Conservation (phyloP, 2,888 invertebrate genomes). For the Epistrophella euchroma region DNA sequence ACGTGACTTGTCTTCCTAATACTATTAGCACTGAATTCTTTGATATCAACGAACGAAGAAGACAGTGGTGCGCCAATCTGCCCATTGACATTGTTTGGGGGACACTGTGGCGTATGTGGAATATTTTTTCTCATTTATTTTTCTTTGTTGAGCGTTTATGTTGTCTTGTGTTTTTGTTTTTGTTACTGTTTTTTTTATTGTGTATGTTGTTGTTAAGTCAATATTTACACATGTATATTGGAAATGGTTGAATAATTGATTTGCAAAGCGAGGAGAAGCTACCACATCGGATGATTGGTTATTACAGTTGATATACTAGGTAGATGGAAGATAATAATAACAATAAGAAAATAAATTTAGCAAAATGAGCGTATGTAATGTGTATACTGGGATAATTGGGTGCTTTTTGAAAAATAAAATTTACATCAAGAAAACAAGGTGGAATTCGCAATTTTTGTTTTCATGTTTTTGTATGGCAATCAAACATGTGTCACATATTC, state of each 20-base stretch:
- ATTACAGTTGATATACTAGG: neutral
- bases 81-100: neutral
- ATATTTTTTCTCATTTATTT: constrained; percentile 4
- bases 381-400: neutral
- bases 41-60: constrained; percentile 23
- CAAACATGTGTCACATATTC: neutral
- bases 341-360: constrained; percentile 26
- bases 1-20: constrained; percentile 66
- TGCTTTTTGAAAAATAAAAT: constrained; percentile 17
- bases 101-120: constrained; percentile 49
- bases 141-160: neutral
- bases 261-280: neutral
- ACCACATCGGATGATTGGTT: constrained; percentile 5
- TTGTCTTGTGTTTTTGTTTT: constrained; percentile 7
- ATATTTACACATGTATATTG: constrained; percentile 56
- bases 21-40: constrained; percentile 42
- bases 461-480: neutral
- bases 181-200: neutral
- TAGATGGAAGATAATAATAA: neutral
- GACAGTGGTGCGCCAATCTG: constrained; percentile 28
- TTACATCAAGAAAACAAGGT: neutral
- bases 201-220: constrained; percentile 23
- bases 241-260: constrained; percentile 43
- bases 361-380: neutral
- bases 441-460: neutral